Percentiles rank a stretch among this genome's conserved stretches.
Conservation (phyloP, 2,797 vertebrate species). For the Xenentodon cancila region DNA sequence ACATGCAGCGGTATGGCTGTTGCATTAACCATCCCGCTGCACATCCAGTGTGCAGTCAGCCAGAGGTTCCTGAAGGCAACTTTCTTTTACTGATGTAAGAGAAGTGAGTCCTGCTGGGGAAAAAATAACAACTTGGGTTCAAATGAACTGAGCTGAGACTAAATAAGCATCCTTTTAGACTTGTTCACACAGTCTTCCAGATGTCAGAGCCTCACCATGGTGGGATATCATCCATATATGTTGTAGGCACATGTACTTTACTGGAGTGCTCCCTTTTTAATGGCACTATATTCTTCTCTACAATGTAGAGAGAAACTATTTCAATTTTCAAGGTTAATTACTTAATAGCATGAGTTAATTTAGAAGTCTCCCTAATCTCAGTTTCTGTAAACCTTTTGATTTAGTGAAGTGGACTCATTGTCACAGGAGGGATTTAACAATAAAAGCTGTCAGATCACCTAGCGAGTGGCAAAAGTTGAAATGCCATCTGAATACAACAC, state of each 20-base stretch:
- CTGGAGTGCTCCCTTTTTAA: not conserved
- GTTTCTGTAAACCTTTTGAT: not conserved
- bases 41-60: conserved; percentile 10
- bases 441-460: too few relatives aligned
- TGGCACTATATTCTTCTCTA: not conserved
- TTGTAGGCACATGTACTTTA: not conserved
- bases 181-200: conserved; percentile 17
- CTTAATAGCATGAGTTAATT: not conserved
- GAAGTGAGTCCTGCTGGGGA: conserved; percentile 11
- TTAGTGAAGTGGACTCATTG: not conserved
- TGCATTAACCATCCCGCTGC: not conserved
- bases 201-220: conserved; percentile 3
- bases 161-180: conserved; percentile 19
- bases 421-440: not conserved
- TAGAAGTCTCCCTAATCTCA: not conserved
- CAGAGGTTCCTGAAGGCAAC: conserved; percentile 26
- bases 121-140: conserved; percentile 8
- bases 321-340: not conserved
- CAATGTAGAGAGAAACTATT: not conserved
- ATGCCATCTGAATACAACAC: too few relatives aligned
- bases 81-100: conserved; percentile 4
- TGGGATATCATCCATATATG: not conserved
- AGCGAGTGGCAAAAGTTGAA: too few relatives aligned
- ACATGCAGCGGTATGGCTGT: not conserved
- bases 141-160: conserved; percentile 25